Percentiles rank a stretch among this genome's conserved stretches.
Evolutionary conservation across 2,888 invertebrate species (phyloP).

Genomic region (Hirtodrosophila duncani): DNA sequence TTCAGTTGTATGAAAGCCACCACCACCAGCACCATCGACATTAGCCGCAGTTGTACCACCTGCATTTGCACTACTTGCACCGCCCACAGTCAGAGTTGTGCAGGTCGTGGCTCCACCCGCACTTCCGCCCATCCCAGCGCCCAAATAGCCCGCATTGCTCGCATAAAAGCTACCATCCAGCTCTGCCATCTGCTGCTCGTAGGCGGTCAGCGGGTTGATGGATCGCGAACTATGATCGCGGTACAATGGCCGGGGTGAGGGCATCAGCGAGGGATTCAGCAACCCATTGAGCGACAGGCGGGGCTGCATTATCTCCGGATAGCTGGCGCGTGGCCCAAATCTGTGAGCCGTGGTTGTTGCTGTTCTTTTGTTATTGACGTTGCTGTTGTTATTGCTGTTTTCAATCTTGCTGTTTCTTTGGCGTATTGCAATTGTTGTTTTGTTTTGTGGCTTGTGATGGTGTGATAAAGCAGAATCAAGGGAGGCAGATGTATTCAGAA

Average conservation of each 20-base stretch:
- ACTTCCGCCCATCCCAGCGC: constrained; percentile 49
- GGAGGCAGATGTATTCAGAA: too few relatives aligned
- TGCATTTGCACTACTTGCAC: constrained; percentile 35
- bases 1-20: constrained; percentile 75
- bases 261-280: constrained; percentile 75
- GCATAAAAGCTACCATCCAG: constrained; percentile 74
- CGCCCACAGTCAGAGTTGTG: constrained; percentile 54
- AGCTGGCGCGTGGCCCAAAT: constrained; percentile 68
- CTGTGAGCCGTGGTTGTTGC: constrained; percentile 30
- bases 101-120: constrained; percentile 53
- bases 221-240: constrained; percentile 76
- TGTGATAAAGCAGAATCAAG: constrained; percentile 24
- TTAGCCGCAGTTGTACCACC: too few relatives aligned
- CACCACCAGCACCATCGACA: constrained; percentile 34
- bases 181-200: constrained; percentile 76
- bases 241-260: constrained; percentile 75
- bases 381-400: constrained; percentile 26
- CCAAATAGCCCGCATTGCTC: constrained; percentile 66
- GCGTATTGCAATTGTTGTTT: constrained; percentile 23
- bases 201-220: constrained; percentile 74
- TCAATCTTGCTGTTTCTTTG: constrained; percentile 25
- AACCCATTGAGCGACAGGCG: constrained; percentile 77
- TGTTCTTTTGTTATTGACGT: constrained; percentile 24
- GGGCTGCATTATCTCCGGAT: constrained; percentile 76
- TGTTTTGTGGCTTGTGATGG: constrained; percentile 31